These are phyloP conservation scores for Bubo scandiacus DNA, from an alignment of 2,113 vertebrate genomes.

Conservation along the genomic window DNA sequence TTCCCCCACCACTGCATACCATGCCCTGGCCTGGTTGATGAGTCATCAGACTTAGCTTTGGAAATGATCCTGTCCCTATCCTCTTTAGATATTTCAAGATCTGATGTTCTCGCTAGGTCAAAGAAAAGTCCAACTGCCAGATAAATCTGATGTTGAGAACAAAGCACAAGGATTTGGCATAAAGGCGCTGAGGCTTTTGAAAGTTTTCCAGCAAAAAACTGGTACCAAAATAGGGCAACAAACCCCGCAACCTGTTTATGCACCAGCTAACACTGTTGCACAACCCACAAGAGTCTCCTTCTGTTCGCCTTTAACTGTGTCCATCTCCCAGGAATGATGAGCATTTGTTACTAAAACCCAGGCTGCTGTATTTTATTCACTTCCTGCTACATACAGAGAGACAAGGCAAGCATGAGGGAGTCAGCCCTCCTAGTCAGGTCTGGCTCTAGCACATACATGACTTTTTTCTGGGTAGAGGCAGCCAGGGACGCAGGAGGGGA, in stretches of 20 bases:
- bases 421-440: background rate
- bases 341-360: background rate
- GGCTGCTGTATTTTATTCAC: background rate
- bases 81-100: background rate
- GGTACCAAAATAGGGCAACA: background rate
- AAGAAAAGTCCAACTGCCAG: background rate
- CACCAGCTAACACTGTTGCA: background rate
- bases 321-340: background rate
- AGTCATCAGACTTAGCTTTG: background rate
- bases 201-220: background rate
- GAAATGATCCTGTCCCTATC: background rate
- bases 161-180: background rate
- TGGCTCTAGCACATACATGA: fast-evolving
- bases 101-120: background rate
- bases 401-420: background rate
- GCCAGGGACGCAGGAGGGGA: fast-evolving
- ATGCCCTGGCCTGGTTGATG: background rate
- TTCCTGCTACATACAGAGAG: background rate
- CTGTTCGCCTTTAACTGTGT: background rate
- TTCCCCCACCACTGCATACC: background rate
- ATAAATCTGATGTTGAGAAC: background rate
- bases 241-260: background rate
- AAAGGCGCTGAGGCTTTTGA: background rate
- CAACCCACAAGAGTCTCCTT: background rate
- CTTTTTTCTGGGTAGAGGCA: background rate